phyloP scores from a whole-genome alignment of 2,888 invertebrate genomes.

The Cataglyphis livida region DNA sequence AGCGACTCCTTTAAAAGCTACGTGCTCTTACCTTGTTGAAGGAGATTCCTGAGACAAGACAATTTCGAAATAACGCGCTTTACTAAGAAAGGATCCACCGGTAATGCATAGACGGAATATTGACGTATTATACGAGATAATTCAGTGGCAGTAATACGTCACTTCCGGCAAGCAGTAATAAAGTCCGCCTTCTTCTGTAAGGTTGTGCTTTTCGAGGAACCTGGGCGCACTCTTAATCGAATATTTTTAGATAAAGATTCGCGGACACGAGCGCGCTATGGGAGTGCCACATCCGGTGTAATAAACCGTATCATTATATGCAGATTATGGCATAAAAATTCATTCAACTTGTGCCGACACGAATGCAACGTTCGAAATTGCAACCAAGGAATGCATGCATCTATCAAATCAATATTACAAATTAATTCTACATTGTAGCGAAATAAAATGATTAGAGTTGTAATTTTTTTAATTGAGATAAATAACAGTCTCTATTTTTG shows the following conservation, averaged over 20 bases:
- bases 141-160: constrained; percentile 34
- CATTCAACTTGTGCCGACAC: constrained; percentile 70
- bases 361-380: constrained; percentile 37
- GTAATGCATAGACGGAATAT: constrained; percentile 16
- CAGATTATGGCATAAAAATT: constrained; percentile 80
- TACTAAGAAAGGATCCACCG: constrained; percentile 17
- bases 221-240: constrained; percentile 59
- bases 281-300: constrained; percentile 82
- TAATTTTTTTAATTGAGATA: not conserved
- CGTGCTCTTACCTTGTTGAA: constrained; percentile 51
- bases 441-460: not conserved
- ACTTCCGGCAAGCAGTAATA: constrained; percentile 40
- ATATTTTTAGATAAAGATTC: constrained; percentile 66
- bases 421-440: not conserved
- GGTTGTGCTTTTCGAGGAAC: constrained; percentile 33
- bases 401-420: constrained; percentile 28
- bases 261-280: constrained; percentile 59
- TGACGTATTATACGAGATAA: constrained; percentile 38
- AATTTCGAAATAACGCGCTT: constrained; percentile 45
- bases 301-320: constrained; percentile 82
- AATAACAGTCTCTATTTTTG: not conserved
- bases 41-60: constrained; percentile 48
- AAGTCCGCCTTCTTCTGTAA: not conserved
- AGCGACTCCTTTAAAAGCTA: constrained; percentile 43
- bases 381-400: constrained; percentile 14